Evolutionary conservation across 2,113 vertebrate genomes (phyloP), one percentile per base, ranked within the genome.

Genomic region (Chionodraco myersi): DNA sequence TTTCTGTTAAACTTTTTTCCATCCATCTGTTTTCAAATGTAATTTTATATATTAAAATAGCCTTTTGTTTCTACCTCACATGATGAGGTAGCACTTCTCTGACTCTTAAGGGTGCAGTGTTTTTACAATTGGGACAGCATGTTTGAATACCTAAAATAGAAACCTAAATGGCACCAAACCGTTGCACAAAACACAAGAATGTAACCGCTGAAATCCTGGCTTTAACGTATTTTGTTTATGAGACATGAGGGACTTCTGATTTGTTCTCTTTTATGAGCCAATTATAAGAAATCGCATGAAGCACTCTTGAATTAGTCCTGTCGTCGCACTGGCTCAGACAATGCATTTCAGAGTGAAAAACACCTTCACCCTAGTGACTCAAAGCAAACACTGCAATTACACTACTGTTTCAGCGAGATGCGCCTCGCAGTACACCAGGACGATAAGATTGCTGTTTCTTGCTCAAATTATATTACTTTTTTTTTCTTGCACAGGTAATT

Each of bases 401-500:
- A 23, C 10, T 1, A 34, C 30, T 34, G 56, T 69, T 83, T 58
- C 71, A 47, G 68, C 68, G 47, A 47, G 56, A 54, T 80, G 70
- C 13, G 2, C 82, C 53, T 45, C 13, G 5, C 58, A 64, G 62
- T 71, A 41, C 48, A 15, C n/a, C 44, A 14, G 36, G 6, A 15
- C 41, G 53, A 16, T 51, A 18, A 21, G 21, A 81, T 67, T 75
- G 75, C 72, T 72, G 74, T 75, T 73, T 67, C 60, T 53, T 66
- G 71, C 60, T 52, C 75, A 67, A 71, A 88, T 56, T 59, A 66
- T 54, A 79, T 85, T 77, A 70, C 67, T 53, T 54, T 80, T 70
- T 63, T 41, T 41, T 41, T 41, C 7, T 58, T 13, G 73, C 80
- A 69, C 65, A 81, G 80, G 75, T 87, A 79, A 76, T 87, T 79